Base-by-base conservation (phyloP, 2,888 invertebrate genomes). In the Ephialtes manifestator region DNA sequence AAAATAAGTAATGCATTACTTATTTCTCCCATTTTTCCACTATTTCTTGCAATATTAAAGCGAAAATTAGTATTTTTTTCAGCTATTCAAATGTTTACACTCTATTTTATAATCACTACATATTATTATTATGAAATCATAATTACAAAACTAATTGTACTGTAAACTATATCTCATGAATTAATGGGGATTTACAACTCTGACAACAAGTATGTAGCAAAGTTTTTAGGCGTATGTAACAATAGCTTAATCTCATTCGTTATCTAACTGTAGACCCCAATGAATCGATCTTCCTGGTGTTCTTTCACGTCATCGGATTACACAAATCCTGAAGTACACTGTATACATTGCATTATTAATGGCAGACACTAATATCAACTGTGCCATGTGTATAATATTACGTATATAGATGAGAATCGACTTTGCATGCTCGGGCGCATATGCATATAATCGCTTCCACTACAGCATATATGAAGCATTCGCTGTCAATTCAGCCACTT, bases 291-390 rank as follows among this genome's bases (percentile, higher is more conserved):
- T 53, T 8, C 31, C 31, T 70, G 58, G 51, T 76, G 39, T 46
- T 71, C 24, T 11, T 48, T 76, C 58, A 51, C 53, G 63, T 71
- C 46, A 76, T 81, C 53, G 39, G 60, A 63, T 76, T 70, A 76
- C 51, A 68, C 20, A 65, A 81, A 71, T 20, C 48, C 46, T 24
- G 7, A 24, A 20, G 46, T 75, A 68, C 46, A 68, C 48, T 28
- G 46, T 51, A 7, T 51, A 15, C 18, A 39, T 63, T 24, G 31
- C 18, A 24, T 48, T 76, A 55, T 53, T 43, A 71, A 20, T 63
- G 20, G 63, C 48, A 4, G 20, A 35, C 20, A 63, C 35, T 39
- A 31, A 63, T 75, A 75, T 63, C 35, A 20, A 43, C 35, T 39
- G 18, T 35, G 48, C 15, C 15, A 13, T 39, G 51, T 51, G 24